Base-by-base conservation (phyloP, 2,797 vertebrate genomes). In the Epinephelus malabaricus region DNA sequence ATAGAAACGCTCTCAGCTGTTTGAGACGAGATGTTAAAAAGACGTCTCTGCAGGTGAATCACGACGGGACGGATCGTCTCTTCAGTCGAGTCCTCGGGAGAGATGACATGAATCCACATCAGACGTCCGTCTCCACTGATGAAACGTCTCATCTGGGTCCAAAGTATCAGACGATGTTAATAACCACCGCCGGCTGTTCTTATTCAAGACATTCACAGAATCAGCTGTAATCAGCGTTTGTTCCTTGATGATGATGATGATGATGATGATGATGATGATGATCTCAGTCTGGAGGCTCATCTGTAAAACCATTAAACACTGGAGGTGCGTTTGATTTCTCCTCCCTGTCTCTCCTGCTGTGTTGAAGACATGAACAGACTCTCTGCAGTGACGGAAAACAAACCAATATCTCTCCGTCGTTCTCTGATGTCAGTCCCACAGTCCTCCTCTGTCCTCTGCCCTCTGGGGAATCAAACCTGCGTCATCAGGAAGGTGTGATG, bases 261-360 rank as follows among this genome's bases (percentile, higher is more conserved):
- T 21, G 21, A 21, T 21, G 34, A 34, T 34, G 34, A 8, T 34
- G 34, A 34, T 51, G 63, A n/a, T 18, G 40, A 40, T 40, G 40
- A 40, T 40, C 19, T 1, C 23, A 64, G 15, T 34, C n/a, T 34
- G 34, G n/a, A 53, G 18, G 18, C 34, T 21, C 45, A 7, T 17
- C 53, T 18, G 3, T 12, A 3, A 25, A 25, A 25, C 5, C 15
- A 30, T 53, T 17, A 23, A 40, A 40, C 64, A 6, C 30, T 6
- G 8, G 13, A 45, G 34, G 40, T 60, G 27, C 61, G 54, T 79
- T 78, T 85, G 63, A 73, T 79, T 81, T 76, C 17, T 21, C 2
- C 59, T 38, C 10, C 45, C 13, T 17, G 11, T 47, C 12, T 13
- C 69, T 17, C 55, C 55, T 49, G 68, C 55, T 23, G 53, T 23